Percentiles rank a stretch among this genome's conserved stretches.
These are phyloP conservation scores for Stegodyphus mimosarum DNA, from an alignment of 1,140 invertebrate species.

Conservation along the genomic window DNA sequence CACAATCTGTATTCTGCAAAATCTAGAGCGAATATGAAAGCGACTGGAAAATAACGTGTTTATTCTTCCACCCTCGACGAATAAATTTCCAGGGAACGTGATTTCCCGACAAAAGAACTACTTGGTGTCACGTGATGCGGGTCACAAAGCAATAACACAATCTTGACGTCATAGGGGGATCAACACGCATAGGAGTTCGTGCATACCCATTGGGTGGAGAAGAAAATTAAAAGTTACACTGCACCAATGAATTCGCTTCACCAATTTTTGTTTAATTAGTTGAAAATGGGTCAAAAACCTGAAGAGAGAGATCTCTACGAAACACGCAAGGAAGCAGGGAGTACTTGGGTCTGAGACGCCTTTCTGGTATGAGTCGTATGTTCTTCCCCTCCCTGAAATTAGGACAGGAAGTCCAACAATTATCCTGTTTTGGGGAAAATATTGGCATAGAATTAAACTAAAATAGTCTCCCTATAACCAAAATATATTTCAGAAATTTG, in stretches of 20 bases:
- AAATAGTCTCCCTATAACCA: too few relatives aligned
- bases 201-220: not conserved
- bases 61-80: not conserved
- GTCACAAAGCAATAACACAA: constrained; percentile 6
- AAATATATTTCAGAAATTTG: too few relatives aligned
- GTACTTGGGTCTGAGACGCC: not conserved
- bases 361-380: too few relatives aligned
- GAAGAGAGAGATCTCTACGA: not conserved
- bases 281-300: constrained; percentile 32
- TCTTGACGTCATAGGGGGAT: not conserved
- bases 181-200: not conserved
- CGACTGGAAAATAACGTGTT: too few relatives aligned
- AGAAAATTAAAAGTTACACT: not conserved
- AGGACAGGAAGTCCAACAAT: too few relatives aligned
- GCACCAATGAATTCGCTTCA: not conserved
- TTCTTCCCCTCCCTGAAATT: too few relatives aligned
- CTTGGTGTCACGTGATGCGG: constrained; percentile 11
- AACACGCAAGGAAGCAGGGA: not conserved
- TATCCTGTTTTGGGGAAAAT: too few relatives aligned
- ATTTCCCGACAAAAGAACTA: constrained; percentile 5
- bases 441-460: too few relatives aligned
- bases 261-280: not conserved
- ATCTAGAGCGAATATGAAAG: too few relatives aligned
- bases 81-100: constrained; percentile 17
- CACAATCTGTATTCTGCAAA: too few relatives aligned